Conservation (phyloP, 1,140 invertebrate genomes). For the Coelopa frigida region DNA sequence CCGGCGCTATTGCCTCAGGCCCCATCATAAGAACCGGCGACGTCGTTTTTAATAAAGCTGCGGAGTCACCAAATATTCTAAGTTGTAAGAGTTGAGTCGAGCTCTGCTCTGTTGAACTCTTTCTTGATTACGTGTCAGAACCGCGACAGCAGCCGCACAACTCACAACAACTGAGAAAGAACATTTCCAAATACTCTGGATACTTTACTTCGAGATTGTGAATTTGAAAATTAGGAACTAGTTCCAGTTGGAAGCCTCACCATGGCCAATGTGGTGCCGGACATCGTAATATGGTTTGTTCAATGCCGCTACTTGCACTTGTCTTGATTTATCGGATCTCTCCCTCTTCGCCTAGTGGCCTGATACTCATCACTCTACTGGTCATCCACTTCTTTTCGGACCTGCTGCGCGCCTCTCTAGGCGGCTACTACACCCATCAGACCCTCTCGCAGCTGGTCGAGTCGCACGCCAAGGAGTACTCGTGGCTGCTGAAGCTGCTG, state of each 20-base stretch:
- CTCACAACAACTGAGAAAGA: no score
- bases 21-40: no score
- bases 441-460: slow-evolving; percentile 40
- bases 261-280: slow-evolving; percentile 29
- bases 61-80: no score
- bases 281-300: slow-evolving; percentile 35
- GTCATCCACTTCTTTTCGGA: slow-evolving; percentile 41
- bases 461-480: slow-evolving; percentile 47
- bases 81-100: no score
- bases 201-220: slow-evolving; percentile 3
- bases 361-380: slow-evolving; percentile 31
- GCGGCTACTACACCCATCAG: slow-evolving; percentile 25
- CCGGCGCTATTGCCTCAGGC: no score
- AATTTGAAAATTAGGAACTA: no score
- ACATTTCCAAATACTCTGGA: no score
- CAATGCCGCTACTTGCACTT: not conserved
- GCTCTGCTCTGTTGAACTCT: no score
- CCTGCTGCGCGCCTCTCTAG: slow-evolving; percentile 26
- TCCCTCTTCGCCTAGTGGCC: slow-evolving; percentile 21
- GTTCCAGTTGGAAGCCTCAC: no score
- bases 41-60: no score
- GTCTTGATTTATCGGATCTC: not conserved
- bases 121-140: no score
- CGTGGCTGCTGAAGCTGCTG: slow-evolving; percentile 69
- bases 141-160: no score